Conservation (phyloP, 1,140 invertebrate genomes). For the Microplitis demolitor region DNA sequence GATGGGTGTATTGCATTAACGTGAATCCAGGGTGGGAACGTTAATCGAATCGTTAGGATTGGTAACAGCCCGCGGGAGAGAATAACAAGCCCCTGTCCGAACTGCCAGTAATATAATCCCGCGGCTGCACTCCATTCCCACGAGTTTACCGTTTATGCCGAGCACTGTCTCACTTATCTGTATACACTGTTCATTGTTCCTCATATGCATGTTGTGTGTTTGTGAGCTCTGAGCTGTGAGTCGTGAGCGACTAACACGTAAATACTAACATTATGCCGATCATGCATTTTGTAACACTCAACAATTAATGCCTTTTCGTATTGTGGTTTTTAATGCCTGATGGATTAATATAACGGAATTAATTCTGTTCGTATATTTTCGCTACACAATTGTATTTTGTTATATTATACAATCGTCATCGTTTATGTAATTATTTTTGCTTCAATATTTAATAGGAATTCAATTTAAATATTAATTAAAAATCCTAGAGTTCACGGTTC, state of each 20-base stretch:
- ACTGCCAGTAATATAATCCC: slow-evolving; percentile 18
- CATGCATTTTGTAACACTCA: slow-evolving; percentile 5
- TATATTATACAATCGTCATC: too few species aligned
- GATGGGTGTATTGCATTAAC: background rate
- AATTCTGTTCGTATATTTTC: too few species aligned
- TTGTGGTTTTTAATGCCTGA: background rate
- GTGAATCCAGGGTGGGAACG: background rate
- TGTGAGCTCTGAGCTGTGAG: too few species aligned
- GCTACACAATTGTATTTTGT: too few species aligned
- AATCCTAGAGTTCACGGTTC: too few species aligned
- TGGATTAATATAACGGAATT: background rate
- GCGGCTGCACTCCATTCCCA: background rate
- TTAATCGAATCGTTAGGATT: slow-evolving; percentile 26
- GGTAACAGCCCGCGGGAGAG: slow-evolving; percentile 5
- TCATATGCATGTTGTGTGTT: too few species aligned
- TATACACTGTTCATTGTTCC: background rate
- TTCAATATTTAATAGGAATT: too few species aligned
- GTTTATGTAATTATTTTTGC: too few species aligned
- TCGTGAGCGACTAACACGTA: too few species aligned
- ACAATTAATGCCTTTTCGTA: background rate
- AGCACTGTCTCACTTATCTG: background rate
- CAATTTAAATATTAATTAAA: too few species aligned
- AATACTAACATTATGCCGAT: background rate
- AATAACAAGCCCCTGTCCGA: slow-evolving; percentile 3
- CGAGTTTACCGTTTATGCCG: slow-evolving; percentile 8